Evolutionary conservation across 2,113 vertebrate species (phyloP), one percentile per base, ranked within the genome.

Genomic region (Sturnus vulgaris): DNA sequence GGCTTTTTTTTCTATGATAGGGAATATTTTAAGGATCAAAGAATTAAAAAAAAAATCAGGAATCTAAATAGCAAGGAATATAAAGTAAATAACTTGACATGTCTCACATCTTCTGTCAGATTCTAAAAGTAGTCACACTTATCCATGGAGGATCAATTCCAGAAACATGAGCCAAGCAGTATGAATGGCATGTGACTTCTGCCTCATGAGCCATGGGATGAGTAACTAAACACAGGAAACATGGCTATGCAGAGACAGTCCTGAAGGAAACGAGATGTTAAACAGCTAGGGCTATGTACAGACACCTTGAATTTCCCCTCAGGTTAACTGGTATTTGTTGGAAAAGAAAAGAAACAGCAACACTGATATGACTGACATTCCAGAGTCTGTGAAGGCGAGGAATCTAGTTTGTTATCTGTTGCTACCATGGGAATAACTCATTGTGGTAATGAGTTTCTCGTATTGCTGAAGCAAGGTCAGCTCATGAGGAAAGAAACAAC

Each of bases 181-280:
- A 20, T 0, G 2, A 85, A 40, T 5, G 68, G 65, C 16, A 30
- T 1, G 3, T 35, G 61, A 56, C 23, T 82, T 84, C 55, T 53
- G 49, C 7, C 27, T 69, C 16, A 12, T 0, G 28, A 27, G 65
- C 19, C 49, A 47, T 8, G 11, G 72, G 44, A 71, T 0, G 0
- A 27, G 30, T 63, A 71, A 40, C 31, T 47, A 55, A 88, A 69
- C 21, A 55, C 2, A 66, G 23, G 55, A 68, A 64, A 79, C 25
- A 37, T 0, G 5, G 18, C 19, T 47, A 9, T 28, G n/a, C 37
- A 79, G 56, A 87, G 61, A 37, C 19, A 75, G 18, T 55, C 47
- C 42, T 69, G 31, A 31, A 69, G 81, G 37, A 72, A 88, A 68
- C 8, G 4, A 42, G 49, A 68, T 37, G 10, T 71, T 69, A 72